A percentile compares a stretch with the other conserved stretches of the same genome.
phyloP scores from a whole-genome alignment of 1,140 invertebrate genomes.

The Drosophila hydei region DNA sequence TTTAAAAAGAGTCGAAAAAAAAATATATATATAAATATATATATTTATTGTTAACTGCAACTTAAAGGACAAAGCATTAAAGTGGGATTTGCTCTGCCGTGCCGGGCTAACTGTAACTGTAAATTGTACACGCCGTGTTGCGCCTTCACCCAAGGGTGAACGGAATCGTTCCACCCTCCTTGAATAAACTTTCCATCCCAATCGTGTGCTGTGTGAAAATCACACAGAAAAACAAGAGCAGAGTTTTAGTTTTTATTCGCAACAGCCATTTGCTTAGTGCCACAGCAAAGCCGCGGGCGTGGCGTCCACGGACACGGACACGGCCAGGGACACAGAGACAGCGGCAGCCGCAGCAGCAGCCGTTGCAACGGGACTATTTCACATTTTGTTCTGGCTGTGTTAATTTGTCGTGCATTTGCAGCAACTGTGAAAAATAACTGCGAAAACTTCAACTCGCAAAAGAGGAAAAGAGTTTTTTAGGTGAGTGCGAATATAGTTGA shows the following conservation, averaged over 20 bases:
- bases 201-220: conserved; percentile 54
- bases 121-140: conserved; percentile 44
- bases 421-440: conserved; percentile 45
- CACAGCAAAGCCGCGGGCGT: conserved; percentile 65
- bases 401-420: conserved; percentile 78
- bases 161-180: conserved; percentile 8
- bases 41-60: not conserved
- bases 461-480: conserved; percentile 2
- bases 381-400: conserved; percentile 57
- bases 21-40: not conserved
- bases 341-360: not conserved
- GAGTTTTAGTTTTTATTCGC: conserved; percentile 67
- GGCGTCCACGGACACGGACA: conserved; percentile 45
- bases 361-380: conserved; percentile 55
- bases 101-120: conserved; percentile 22
- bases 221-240: conserved; percentile 63
- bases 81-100: conserved; percentile 1
- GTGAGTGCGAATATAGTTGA: not conserved
- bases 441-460: conserved; percentile 36
- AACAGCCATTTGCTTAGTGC: conserved; percentile 26
- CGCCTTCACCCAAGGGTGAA: conserved; percentile 36
- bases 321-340: conserved; percentile 3
- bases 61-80: not conserved
- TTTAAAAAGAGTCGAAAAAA: not conserved
- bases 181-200: conserved; percentile 29